phyloP scores from a whole-genome alignment of 2,888 invertebrate genomes.

The Drosophila imparisetae region DNA sequence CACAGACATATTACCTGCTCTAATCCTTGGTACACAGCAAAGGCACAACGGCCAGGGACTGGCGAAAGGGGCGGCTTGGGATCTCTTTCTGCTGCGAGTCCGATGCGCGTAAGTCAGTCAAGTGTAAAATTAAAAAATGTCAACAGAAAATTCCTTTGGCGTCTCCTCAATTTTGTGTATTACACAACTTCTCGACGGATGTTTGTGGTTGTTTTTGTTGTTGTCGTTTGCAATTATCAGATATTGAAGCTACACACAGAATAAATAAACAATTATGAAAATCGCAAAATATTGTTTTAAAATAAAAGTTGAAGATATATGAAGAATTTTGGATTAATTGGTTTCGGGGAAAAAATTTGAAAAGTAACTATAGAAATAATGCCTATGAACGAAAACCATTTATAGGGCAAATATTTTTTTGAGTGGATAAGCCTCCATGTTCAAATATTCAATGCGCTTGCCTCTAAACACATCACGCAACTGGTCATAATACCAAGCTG shows the following conservation, averaged over 20 bases:
- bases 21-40: conserved; percentile 32
- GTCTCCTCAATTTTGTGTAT: conserved; percentile 67
- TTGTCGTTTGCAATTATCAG: conserved; percentile 46
- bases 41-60: conserved; percentile 4
- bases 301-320: neutral
- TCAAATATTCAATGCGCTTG: conserved; percentile 10
- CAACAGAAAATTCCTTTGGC: conserved; percentile 77
- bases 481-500: conserved; percentile 37
- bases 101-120: conserved; percentile 69
- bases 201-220: conserved; percentile 5
- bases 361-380: neutral
- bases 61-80: neutral
- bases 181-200: conserved; percentile 34
- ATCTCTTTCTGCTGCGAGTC: conserved; percentile 13
- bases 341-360: neutral
- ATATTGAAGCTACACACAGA: conserved; percentile 16
- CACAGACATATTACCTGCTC: conserved; percentile 31
- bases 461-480: neutral
- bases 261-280: neutral
- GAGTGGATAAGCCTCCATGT: neutral
- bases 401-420: neutral
- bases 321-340: neutral
- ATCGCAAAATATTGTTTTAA: neutral
- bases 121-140: conserved; percentile 82
- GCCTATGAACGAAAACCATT: neutral